phyloP scores from a whole-genome alignment of 2,888 invertebrate genomes.

The Chloroclystis v-ata region DNA sequence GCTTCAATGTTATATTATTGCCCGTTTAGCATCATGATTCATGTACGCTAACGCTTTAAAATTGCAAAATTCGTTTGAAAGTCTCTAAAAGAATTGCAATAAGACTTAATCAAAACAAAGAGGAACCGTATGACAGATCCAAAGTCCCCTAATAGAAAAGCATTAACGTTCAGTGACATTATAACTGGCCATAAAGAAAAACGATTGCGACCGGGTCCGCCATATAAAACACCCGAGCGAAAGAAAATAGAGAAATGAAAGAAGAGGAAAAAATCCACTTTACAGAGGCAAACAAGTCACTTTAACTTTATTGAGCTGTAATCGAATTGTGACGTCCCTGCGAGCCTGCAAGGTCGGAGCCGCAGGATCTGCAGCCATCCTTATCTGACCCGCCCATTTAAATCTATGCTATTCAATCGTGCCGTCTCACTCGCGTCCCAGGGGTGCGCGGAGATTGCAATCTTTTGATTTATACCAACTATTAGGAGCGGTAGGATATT shows the following conservation, averaged over 20 bases:
- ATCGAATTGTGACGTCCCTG: conserved; percentile 78
- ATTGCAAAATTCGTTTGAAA: neutral
- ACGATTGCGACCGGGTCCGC: conserved; percentile 25
- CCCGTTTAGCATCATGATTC: conserved; percentile 6
- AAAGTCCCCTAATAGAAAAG: conserved; percentile 17
- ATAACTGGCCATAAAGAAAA: conserved; percentile 26
- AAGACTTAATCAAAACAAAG: neutral
- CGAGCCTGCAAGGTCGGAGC: conserved; percentile 58
- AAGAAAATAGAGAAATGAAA: conserved; percentile 64
- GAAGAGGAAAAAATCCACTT: conserved; percentile 74
- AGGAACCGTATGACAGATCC: conserved; percentile 10
- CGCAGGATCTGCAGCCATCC: conserved; percentile 69
- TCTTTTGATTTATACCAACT: conserved; percentile 79
- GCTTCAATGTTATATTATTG: conserved; percentile 11
- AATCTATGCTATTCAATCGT: conserved; percentile 79
- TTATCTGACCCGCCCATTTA: conserved; percentile 76
- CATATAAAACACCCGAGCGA: conserved; percentile 41
- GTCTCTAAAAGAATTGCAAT: no score
- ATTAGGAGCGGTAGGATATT: conserved; percentile 75
- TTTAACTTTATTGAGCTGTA: conserved; percentile 79
- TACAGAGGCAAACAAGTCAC: conserved; percentile 78
- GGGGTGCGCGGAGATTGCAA: conserved; percentile 77
- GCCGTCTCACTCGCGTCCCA: conserved; percentile 76
- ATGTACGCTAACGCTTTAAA: neutral
- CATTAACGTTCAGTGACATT: conserved; percentile 19